These are phyloP conservation scores for Neotragus pygmaeus DNA, from an alignment of 2,113 vertebrate species.

Conservation along the genomic window DNA sequence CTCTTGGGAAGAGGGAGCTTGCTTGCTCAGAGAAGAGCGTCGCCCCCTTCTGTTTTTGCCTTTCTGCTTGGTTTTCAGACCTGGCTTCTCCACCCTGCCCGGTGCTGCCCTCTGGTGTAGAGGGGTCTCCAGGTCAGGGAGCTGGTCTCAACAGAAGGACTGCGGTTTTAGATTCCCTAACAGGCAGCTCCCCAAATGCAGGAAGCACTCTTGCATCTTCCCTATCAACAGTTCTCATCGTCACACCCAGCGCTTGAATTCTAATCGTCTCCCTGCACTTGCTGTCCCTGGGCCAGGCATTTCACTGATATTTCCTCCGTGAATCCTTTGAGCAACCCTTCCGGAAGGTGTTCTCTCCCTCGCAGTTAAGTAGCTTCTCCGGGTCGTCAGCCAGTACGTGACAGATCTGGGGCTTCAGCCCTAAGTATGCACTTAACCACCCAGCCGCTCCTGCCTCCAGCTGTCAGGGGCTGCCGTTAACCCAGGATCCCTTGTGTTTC, in stretches of 20 bases:
- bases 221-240: not conserved
- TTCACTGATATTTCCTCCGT: not conserved
- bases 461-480: not conserved
- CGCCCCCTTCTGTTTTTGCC: not conserved
- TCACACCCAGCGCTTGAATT: not conserved
- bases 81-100: not conserved
- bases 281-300: not conserved
- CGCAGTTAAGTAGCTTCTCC: not conserved
- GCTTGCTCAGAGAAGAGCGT: not conserved
- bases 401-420: not conserved
- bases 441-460: not conserved
- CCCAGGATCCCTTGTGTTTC: not conserved
- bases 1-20: not conserved
- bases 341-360: too few relatives aligned
- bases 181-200: not conserved
- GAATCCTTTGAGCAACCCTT: not conserved
- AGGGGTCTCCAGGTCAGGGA: not conserved
- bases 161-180: not conserved
- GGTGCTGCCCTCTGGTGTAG: not conserved
- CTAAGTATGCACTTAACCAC: rapidly evolving
- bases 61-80: not conserved
- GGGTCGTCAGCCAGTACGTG: not conserved
- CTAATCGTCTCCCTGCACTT: not conserved
- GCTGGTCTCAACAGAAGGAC: not conserved
- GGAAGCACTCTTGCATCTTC: not conserved